Conservation (phyloP, 2,797 vertebrate genomes). For the Lepidocolaptes lacrymiger region DNA sequence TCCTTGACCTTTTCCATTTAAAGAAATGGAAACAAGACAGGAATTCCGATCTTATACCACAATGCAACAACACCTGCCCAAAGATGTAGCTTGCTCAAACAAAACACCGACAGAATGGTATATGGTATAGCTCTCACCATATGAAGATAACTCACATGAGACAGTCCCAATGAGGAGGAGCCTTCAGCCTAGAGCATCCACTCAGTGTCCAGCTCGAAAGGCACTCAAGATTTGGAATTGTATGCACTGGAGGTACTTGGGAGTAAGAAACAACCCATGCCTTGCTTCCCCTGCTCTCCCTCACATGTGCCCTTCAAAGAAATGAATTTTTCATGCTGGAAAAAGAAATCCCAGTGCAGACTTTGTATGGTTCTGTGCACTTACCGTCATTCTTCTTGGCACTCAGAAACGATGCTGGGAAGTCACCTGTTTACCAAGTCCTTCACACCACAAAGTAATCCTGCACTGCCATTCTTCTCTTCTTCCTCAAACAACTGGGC, state of each 20-base stretch:
- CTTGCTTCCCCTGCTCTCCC: background rate
- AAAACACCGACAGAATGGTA: background rate
- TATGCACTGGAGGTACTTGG: background rate
- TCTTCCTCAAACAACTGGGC: slow-evolving; percentile 20
- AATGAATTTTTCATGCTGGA: background rate
- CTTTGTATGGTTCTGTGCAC: slow-evolving; percentile 29
- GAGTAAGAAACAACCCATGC: background rate
- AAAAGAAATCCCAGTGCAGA: slow-evolving; percentile 18
- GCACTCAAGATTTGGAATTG: background rate
- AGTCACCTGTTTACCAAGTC: slow-evolving; percentile 2
- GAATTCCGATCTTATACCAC: background rate
- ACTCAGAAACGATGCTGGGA: background rate
- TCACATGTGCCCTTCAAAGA: background rate
- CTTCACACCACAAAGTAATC: slow-evolving; percentile 20
- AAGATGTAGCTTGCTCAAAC: background rate
- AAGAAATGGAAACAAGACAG: background rate
- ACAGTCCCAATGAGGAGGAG: background rate
- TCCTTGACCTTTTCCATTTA: background rate
- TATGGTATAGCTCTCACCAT: background rate
- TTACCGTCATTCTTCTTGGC: slow-evolving; percentile 6
- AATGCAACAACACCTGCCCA: background rate
- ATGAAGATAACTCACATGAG: background rate
- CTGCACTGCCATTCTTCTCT: slow-evolving; percentile 28
- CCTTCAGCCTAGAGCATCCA: background rate
- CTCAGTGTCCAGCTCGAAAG: background rate